These are phyloP conservation scores for Silurus aristotelis DNA, from an alignment of 2,797 vertebrate genomes.

Conservation along the genomic window DNA sequence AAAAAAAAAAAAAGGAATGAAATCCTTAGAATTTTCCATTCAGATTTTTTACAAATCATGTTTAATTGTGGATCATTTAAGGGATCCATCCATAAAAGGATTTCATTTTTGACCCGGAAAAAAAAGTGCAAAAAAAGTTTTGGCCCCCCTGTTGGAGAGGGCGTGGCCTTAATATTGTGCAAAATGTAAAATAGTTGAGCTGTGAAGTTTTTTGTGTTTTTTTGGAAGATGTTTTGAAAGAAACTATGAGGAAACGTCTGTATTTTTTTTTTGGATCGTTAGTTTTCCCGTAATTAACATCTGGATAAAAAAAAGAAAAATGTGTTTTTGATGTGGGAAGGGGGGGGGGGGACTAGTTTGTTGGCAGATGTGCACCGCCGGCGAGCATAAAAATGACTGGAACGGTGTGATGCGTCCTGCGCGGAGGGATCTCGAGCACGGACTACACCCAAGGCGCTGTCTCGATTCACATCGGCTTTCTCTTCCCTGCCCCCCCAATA, in stretches of 20 bases:
- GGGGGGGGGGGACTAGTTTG: conserved; percentile 44
- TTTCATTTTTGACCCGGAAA: no score
- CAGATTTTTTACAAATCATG: no score
- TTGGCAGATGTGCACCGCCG: conserved; percentile 12
- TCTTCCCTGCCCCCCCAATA: conserved; percentile 51
- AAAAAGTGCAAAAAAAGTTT: neutral
- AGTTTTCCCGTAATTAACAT: neutral
- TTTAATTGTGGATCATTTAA: neutral
- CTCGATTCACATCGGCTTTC: conserved; percentile 70
- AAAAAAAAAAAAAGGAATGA: no score
- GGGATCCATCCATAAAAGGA: neutral
- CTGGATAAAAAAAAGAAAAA: neutral
- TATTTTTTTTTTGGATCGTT: neutral
- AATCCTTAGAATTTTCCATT: no score
- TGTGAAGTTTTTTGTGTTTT: neutral
- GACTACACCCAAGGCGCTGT: conserved; percentile 81
- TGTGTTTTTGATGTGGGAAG: no score
- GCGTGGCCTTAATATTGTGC: neutral
- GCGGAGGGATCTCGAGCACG: conserved; percentile 75
- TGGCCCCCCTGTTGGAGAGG: neutral
- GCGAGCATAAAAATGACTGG: conserved; percentile 36
- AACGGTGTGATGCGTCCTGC: conserved; percentile 25
- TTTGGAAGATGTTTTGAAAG: neutral
- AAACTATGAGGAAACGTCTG: neutral
- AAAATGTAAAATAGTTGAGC: neutral